Conservation (phyloP, 2,797 vertebrate genomes). For the Triplophysa yarkandensis region DNA sequence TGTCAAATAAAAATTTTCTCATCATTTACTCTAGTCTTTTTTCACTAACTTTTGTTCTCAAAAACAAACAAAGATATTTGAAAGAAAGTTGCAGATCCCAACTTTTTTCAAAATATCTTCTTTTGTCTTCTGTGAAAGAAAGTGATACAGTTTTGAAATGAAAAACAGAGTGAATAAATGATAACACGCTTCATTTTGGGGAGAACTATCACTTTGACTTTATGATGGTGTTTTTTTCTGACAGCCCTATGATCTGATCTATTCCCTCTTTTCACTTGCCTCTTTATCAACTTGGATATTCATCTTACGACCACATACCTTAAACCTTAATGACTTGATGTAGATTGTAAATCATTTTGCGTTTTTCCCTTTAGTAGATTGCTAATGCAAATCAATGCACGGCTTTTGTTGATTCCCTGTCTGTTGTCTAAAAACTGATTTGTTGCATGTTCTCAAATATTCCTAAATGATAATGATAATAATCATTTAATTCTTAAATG, state of each 20-base stretch:
- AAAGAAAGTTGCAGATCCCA: too few relatives aligned
- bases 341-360: neutral
- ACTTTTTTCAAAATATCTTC: too few relatives aligned
- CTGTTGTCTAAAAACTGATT: neutral
- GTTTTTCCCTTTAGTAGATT: neutral
- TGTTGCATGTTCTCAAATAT: neutral
- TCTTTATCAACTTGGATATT: conserved; percentile 1
- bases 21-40: too few relatives aligned
- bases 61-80: too few relatives aligned
- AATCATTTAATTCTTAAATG: too few relatives aligned
- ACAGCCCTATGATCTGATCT: neutral
- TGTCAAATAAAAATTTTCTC: too few relatives aligned
- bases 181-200: too few relatives aligned
- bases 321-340: neutral
- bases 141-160: too few relatives aligned
- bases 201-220: too few relatives aligned
- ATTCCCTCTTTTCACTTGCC: neutral
- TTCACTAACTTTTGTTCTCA: too few relatives aligned
- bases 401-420: neutral
- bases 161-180: too few relatives aligned
- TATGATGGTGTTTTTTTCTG: conserved; percentile 9
- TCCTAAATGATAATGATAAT: neutral
- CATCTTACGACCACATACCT: neutral
- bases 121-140: too few relatives aligned
- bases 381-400: neutral